Evolutionary conservation across 2,797 vertebrate genomes (phyloP).

Genomic region (Rhinatrema bivittatum): DNA sequence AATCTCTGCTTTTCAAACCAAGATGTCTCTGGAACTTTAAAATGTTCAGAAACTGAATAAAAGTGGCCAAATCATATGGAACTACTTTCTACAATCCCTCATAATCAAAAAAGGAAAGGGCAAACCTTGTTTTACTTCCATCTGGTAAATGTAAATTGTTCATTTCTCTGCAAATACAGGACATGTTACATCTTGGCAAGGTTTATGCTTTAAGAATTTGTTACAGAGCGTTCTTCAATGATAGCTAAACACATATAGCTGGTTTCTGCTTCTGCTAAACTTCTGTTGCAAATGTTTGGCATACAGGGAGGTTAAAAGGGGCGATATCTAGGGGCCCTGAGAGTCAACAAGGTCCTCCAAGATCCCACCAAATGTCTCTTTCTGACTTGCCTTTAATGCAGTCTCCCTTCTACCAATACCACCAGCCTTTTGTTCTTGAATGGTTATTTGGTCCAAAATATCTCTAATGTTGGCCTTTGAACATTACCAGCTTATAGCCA

Average conservation of each 20-base stretch:
- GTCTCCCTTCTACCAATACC: no score
- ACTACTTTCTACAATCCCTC: constrained; percentile 2
- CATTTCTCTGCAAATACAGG: neutral
- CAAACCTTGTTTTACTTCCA: neutral
- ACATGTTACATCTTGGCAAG: neutral
- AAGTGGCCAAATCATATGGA: constrained; percentile 12
- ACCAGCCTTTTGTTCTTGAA: no score
- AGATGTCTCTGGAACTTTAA: constrained; percentile 11
- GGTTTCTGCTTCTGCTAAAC: no score
- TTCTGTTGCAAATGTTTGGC: no score
- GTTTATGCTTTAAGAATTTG: neutral
- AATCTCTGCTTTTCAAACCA: constrained; percentile 4
- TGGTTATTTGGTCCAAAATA: no score
- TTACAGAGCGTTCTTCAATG: neutral
- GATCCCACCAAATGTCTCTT: no score
- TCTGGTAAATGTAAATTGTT: constrained; percentile 8
- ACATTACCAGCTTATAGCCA: no score
- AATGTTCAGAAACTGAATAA: constrained; percentile 1
- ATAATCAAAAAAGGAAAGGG: constrained; percentile 14
- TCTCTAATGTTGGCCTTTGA: no score
- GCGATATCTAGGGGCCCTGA: no score
- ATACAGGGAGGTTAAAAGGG: no score
- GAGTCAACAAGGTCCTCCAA: no score
- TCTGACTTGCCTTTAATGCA: no score
- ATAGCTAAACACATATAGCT: neutral